A percentile compares a stretch with the other conserved stretches of the same genome.
phyloP scores from a whole-genome alignment of 2,113 vertebrate genomes.

The Pantherophis guttatus region DNA sequence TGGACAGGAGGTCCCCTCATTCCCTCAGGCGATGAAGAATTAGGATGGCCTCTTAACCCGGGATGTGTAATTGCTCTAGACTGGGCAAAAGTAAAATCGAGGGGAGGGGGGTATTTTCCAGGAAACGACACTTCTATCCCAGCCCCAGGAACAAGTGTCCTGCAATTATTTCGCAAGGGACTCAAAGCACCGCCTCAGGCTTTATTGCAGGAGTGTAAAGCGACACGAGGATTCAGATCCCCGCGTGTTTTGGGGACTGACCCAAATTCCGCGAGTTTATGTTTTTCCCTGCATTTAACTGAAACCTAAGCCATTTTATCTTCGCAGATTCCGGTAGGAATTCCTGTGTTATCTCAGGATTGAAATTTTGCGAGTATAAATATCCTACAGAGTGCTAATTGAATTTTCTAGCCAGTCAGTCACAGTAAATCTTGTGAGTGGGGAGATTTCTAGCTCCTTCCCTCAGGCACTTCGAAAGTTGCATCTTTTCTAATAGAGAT shows the following conservation, averaged over 20 bases:
- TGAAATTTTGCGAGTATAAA: neutral
- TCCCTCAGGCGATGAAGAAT: neutral
- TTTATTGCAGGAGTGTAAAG: neutral
- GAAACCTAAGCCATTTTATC: neutral
- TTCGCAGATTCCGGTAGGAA: neutral
- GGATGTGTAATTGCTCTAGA: neutral
- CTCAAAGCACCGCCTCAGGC: neutral
- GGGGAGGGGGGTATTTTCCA: neutral
- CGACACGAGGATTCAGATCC: neutral
- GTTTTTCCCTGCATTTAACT: neutral
- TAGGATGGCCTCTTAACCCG: neutral
- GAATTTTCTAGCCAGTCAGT: neutral
- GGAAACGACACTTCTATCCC: neutral
- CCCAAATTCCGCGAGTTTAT: neutral
- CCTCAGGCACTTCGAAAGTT: neutral
- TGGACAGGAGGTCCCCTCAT: neutral
- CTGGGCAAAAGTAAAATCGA: neutral
- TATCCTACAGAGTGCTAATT: neutral
- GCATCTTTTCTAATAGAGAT: neutral
- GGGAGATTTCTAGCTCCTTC: neutral
- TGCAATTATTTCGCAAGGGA: neutral
- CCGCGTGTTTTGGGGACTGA: neutral
- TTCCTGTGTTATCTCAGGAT: neutral
- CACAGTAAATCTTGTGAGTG: neutral
- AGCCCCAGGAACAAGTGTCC: neutral